Conservation (phyloP, 37 sponge, comb jelly and placozoan genomes). For the Ephydatia muelleri region DNA sequence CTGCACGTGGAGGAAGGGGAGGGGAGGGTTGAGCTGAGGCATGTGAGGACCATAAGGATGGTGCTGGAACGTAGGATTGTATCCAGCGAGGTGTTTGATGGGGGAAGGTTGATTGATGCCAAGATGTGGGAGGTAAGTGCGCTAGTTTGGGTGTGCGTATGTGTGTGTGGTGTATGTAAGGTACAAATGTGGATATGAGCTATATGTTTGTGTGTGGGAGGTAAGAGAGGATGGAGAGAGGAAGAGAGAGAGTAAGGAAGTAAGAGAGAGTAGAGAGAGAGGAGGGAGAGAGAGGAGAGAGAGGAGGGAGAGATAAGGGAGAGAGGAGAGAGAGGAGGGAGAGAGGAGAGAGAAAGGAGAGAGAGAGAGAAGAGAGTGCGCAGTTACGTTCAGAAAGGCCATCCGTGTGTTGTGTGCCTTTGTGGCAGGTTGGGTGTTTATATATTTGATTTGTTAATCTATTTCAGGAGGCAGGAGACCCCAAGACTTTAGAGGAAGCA, state of each 20-base stretch:
- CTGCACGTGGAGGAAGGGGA: neutral
- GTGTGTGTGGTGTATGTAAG: neutral
- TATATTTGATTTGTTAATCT: too few species aligned
- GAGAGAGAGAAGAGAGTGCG: neutral
- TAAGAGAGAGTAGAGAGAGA: neutral
- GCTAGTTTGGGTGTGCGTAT: neutral
- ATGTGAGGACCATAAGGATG: conserved; percentile 15
- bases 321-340: neutral
- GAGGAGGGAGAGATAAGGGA: neutral
- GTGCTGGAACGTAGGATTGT: conserved; percentile 21
- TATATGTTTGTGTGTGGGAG: too few species aligned
- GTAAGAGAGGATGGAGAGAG: too few species aligned
- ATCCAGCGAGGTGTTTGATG: conserved; percentile 11
- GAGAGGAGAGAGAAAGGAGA: neutral
- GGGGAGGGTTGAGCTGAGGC: conserved; percentile 8
- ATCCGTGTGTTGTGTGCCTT: too few species aligned
- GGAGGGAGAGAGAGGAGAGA: neutral
- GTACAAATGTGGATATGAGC: too few species aligned
- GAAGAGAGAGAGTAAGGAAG: neutral
- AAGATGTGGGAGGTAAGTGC: conserved; percentile 25
- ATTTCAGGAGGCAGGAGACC: too few species aligned
- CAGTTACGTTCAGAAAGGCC: too few species aligned
- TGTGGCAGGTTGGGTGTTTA: too few species aligned
- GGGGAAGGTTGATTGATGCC: neutral
- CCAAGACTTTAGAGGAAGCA: too few species aligned